Conservation (phyloP, 1,140 invertebrate species). For the Contarinia nasturtii region DNA sequence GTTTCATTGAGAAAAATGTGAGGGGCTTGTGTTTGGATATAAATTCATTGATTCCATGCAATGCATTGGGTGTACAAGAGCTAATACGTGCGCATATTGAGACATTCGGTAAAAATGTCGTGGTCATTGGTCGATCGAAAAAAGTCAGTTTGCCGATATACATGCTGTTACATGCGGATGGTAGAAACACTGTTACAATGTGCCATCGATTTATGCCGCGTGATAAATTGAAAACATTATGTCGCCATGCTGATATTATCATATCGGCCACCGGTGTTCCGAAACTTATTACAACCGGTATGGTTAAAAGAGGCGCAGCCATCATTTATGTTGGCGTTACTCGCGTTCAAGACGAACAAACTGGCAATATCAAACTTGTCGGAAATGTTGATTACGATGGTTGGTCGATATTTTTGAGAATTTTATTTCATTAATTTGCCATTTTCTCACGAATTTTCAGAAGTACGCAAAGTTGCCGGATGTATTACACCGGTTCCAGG, state of each 20-base stretch:
- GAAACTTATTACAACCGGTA: slow-evolving; percentile 58
- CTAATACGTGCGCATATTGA: slow-evolving; percentile 47
- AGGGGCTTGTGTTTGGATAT: slow-evolving; percentile 56
- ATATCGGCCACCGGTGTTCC: slow-evolving; percentile 64
- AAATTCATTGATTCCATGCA: slow-evolving; percentile 65
- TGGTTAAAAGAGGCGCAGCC: slow-evolving; percentile 75
- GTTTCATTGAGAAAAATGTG: slow-evolving; percentile 64
- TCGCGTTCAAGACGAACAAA: slow-evolving; percentile 36
- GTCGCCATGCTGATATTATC: slow-evolving; percentile 61
- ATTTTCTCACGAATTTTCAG: slow-evolving; percentile 21
- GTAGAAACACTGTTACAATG: slow-evolving; percentile 57
- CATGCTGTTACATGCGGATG: slow-evolving; percentile 59
- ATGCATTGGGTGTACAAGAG: slow-evolving; percentile 61
- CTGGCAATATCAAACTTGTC: slow-evolving; percentile 52
- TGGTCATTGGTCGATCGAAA: slow-evolving; percentile 72
- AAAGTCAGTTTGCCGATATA: slow-evolving; percentile 78
- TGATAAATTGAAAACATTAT: slow-evolving; percentile 45
- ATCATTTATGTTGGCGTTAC: slow-evolving; percentile 80
- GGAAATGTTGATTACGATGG: slow-evolving; percentile 77
- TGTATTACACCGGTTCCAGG: slow-evolving; percentile 71
- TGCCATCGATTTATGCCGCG: slow-evolving; percentile 71
- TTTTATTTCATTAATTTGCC: background rate
- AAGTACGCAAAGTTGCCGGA: slow-evolving; percentile 53
- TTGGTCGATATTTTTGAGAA: slow-evolving; percentile 10
- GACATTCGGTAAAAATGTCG: slow-evolving; percentile 67